Evolutionary conservation across 2,888 invertebrate genomes (phyloP).

Genomic region (Molanna angustata): DNA sequence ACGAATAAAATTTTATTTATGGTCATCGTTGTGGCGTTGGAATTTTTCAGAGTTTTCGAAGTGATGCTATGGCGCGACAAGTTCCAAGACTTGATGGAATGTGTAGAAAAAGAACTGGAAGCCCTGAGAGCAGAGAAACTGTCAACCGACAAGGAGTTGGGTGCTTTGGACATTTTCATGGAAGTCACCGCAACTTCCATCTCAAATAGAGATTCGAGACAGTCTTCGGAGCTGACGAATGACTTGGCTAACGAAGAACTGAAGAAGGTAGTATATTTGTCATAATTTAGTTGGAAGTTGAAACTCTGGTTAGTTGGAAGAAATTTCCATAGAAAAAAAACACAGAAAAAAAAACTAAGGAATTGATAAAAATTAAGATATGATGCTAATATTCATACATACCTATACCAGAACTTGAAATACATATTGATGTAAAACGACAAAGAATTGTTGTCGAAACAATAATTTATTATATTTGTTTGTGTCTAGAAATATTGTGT

Average conservation of each 20-base stretch:
- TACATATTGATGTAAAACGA: no score
- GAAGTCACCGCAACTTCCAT: conserved; percentile 70
- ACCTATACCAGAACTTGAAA: no score
- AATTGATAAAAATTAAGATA: no score
- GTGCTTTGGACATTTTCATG: conserved; percentile 65
- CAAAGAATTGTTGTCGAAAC: no score
- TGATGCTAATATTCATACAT: no score
- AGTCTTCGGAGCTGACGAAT: conserved; percentile 70
- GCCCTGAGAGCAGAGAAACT: conserved; percentile 67
- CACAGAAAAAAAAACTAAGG: no score
- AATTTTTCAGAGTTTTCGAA: conserved; percentile 59
- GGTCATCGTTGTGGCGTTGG: no score
- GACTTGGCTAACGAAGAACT: conserved; percentile 76
- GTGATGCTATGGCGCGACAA: conserved; percentile 64
- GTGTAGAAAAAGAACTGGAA: conserved; percentile 63
- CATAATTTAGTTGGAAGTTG: not conserved
- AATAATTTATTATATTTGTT: no score
- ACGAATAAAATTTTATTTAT: no score
- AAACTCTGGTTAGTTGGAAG: no score
- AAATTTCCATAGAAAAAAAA: no score
- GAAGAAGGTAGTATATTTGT: conserved; percentile 56
- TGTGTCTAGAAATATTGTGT: no score
- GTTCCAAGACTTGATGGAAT: conserved; percentile 56
- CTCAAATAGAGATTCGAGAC: conserved; percentile 70
- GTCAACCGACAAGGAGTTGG: conserved; percentile 70